Base-by-base conservation (phyloP, 2,888 invertebrate species). In the Plebejus anna region DNA sequence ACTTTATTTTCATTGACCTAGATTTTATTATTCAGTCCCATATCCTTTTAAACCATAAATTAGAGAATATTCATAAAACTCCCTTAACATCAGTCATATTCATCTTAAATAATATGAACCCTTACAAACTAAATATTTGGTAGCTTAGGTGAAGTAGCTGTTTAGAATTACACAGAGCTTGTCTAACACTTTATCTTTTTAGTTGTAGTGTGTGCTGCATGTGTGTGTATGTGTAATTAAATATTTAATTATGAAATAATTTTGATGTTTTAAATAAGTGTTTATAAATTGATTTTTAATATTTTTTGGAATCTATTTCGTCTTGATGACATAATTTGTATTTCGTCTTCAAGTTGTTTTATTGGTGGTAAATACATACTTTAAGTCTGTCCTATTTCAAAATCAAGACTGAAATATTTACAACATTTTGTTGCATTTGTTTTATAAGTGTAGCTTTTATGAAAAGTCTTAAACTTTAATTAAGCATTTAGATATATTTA, bases 191-290 rank as follows among this genome's bases (percentile, higher is more conserved):
- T 80, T 80, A 79, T 81, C 73, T 79, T 80, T 80, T 79, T 79
- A 77, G 80, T 78, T 79, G 77, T 79, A 78, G 80, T 80, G 79
- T 80, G 79, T 88, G 84, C 86, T 89, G 92, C 91, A 92, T 90
- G 91, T 83, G 83, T 78, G 89, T 90, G 82, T 84, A 87, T 83
- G 80, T 84, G 81, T 82, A 82, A 82, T 81, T 81, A 83, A 83
- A 75, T 77, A 55, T 78, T 22, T 79, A 77, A 79, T 77, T 66
- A 77, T 32, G 72, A 66, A 75, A 42, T 59, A 61, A 75, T 78
- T 78, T 76, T 75, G 75, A 76, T 78, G 77, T 79, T 78, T 78
- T 32, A 71, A 76, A 76, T 71, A 71, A 72, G 28, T 76, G 76
- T 76, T 76, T 61, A 47, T 55, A 32, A 32, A 73, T 73, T 55